Percentiles rank a stretch among this genome's conserved stretches.
These are phyloP conservation scores for Polypterus senegalus DNA, from an alignment of 2,113 vertebrate genomes.

Conservation along the genomic window DNA sequence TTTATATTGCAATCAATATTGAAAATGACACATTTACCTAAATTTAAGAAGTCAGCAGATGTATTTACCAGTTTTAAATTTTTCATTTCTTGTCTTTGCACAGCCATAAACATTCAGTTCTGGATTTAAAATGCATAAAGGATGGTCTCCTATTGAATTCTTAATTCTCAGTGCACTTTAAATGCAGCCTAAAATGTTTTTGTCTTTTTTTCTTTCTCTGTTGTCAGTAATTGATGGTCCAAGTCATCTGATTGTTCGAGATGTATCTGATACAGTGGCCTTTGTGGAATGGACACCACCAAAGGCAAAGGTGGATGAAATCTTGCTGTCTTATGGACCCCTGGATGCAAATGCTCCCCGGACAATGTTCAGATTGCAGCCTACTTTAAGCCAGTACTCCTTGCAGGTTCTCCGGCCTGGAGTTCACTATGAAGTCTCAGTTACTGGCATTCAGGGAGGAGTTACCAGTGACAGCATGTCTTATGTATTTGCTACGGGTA, in stretches of 20 bases:
- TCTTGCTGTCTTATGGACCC: conserved; percentile 76
- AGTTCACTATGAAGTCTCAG: conserved; percentile 64
- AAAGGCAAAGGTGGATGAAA: conserved; percentile 78
- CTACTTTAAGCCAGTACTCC: conserved; percentile 88
- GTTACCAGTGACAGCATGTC: conserved; percentile 67
- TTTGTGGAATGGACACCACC: conserved; percentile 89
- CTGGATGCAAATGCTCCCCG: conserved; percentile 64
- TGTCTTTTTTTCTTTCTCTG: neutral
- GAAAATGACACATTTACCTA: too few species aligned
- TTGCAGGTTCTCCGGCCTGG: conserved; percentile 84
- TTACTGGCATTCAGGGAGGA: conserved; percentile 66
- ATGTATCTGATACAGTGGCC: conserved; percentile 84
- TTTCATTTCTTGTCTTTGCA: too few species aligned
- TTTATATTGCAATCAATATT: too few species aligned
- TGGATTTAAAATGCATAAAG: too few species aligned
- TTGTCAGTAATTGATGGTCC: conserved; percentile 80
- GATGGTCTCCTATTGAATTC: neutral
- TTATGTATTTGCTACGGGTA: conserved; percentile 81
- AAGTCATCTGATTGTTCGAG: conserved; percentile 74
- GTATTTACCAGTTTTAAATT: too few species aligned
- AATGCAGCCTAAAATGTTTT: too few species aligned
- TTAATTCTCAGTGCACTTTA: neutral
- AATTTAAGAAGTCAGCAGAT: too few species aligned
- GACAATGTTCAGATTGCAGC: conserved; percentile 84
- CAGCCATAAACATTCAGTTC: too few species aligned